Evolutionary conservation across 2,888 invertebrate species (phyloP), one percentile per base, ranked within the genome.

Genomic region (Lepidochitona cinerea): DNA sequence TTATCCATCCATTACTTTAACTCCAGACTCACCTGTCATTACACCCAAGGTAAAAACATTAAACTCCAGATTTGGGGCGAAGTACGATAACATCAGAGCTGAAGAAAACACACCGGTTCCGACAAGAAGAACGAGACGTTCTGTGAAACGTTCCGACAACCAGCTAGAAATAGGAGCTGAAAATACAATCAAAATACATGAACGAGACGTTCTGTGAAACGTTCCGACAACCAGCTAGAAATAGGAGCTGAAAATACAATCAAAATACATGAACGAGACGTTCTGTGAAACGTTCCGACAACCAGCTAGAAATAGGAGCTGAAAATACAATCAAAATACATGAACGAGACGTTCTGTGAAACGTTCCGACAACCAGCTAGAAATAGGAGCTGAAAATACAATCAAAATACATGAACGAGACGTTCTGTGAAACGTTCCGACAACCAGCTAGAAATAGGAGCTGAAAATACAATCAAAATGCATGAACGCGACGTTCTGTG

Each of bases 231-330:
- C n/a, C 65, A 33, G 37, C 37, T 37, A 23, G 26, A 5, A 35
- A 66, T 66, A 9, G 66, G 66, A 4, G 37, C 66, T 66, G 66
- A 3, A 59, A 59, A n/a, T n/a, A n/a, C n/a, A n/a, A n/a, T n/a
- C n/a, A n/a, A n/a, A n/a, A n/a, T n/a, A n/a, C n/a, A n/a, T n/a
- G n/a, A n/a, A n/a, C n/a, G n/a, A n/a, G n/a, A n/a, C 68, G 35
- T 26, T 68, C 29, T 5, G 14, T 36, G n/a, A 68, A n/a, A 3
- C 64, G 14, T 18, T 65, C 70, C 6, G 32, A n/a, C 59, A 37
- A 7, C n/a, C 65, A 33, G 37, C 37, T 37, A 23, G 26, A 5
- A 35, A 66, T 66, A 9, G 66, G 66, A 4, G 37, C 66, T 66
- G 66, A 3, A 59, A 59, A n/a, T n/a, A n/a, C n/a, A n/a, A n/a